Base-by-base conservation (phyloP, 1,140 invertebrate genomes). In the Papilio helenus region DNA sequence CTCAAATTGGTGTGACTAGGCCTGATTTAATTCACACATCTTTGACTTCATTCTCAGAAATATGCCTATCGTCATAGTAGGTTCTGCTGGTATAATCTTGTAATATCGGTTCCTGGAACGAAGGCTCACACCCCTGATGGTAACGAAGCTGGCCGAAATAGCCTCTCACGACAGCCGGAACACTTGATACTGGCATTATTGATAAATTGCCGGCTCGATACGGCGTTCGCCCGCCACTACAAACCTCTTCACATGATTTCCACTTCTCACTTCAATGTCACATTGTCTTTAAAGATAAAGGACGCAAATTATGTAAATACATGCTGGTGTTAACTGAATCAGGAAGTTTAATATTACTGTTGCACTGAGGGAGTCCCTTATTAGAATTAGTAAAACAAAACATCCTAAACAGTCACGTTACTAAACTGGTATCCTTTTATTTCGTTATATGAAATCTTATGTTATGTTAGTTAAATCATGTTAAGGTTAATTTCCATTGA, bases 121-220 rank as follows among this genome's bases (percentile, higher is more conserved):
- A 46, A 16, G 10, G 44, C 44, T 46, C 44, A 0, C 14, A 46
- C 3, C 44, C 44, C 77, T 72, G 71, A 39, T 86, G 86, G 84
- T 84, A 80, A 86, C 79, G 82, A 80, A 84, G 87, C 85, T 87
- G 83, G 82, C 89, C 90, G 86, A 93, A 93, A 90, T 88, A 86
- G 83, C 83, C 79, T 81, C 83, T 74, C 85, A 82, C 86, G 83
- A 71, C 83, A 88, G 82, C 90, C 90, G 90, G 91, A 93, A 92
- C 90, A 90, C 90, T 92, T 89, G 71, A 89, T 88, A 88, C 89
- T 90, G 89, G 89, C 90, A 88, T 93, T 92, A 93, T 93, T 93
- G 90, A 93, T 93, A 93, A 93, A 93, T 93, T 93, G 90, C 90
- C 79, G 29, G 80, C 80, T 88, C 87, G 87, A 91, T 86, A 89